Percentiles rank a stretch among this genome's conserved stretches.
phyloP scores from a whole-genome alignment of 2,888 invertebrate genomes.

The Leuctra nigra region DNA sequence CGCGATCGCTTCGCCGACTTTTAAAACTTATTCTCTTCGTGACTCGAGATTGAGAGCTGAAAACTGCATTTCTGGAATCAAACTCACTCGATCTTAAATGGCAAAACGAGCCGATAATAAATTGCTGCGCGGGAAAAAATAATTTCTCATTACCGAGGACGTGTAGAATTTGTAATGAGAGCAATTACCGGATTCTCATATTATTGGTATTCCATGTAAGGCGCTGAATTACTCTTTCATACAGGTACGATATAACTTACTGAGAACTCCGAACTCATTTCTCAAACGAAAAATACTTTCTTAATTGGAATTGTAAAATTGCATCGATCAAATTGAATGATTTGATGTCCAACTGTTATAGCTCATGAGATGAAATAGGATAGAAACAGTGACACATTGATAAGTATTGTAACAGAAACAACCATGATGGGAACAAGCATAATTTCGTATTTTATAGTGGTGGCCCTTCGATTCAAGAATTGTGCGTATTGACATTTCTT shows the following conservation, averaged over 20 bases:
- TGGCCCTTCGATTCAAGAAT: too few species aligned
- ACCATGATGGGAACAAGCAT: too few species aligned
- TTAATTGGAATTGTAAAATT: too few species aligned
- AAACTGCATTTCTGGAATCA: not conserved
- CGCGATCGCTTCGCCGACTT: not conserved
- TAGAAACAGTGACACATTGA: too few species aligned
- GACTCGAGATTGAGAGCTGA: not conserved
- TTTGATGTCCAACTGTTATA: too few species aligned
- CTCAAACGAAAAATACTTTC: not conserved
- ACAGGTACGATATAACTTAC: not conserved
- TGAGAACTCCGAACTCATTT: not conserved
- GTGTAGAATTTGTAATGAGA: constrained; percentile 1
- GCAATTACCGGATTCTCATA: not conserved
- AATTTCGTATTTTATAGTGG: too few species aligned
- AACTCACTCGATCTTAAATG: not conserved
- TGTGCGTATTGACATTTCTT: too few species aligned
- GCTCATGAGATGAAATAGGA: too few species aligned
- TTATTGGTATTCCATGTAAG: constrained; percentile 4
- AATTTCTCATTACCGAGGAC: constrained; percentile 3
- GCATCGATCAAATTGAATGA: too few species aligned
- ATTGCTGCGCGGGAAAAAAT: not conserved
- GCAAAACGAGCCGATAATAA: not conserved
- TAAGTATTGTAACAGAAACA: too few species aligned
- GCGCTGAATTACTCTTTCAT: constrained; percentile 2
- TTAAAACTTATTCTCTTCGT: too few species aligned